phyloP scores from a whole-genome alignment of 1,140 invertebrate species.

The Paralvinella palmiformis region DNA sequence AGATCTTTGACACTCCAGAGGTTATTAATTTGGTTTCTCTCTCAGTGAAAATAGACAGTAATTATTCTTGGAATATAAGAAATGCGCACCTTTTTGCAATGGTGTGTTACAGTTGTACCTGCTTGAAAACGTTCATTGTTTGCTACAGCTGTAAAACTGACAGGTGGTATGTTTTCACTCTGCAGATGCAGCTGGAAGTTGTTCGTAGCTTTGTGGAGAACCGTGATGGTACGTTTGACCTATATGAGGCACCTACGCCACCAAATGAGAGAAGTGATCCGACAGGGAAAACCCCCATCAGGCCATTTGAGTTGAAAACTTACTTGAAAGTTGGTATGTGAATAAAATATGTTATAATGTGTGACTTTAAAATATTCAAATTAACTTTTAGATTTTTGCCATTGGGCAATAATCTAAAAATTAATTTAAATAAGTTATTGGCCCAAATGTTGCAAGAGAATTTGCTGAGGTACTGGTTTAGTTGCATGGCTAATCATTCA shows the following conservation, averaged over 20 bases:
- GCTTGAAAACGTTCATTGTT: not conserved
- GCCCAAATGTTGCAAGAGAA: no score
- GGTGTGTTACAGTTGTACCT: no score
- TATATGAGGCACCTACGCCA: constrained; percentile 55
- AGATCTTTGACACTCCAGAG: constrained; percentile 67
- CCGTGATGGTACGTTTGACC: constrained; percentile 60
- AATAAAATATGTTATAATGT: constrained; percentile 6
- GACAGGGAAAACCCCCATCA: constrained; percentile 54
- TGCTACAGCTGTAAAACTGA: no score
- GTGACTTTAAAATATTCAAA: constrained; percentile 17
- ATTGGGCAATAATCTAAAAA: no score
- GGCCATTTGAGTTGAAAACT: constrained; percentile 63
- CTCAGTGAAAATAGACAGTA: no score
- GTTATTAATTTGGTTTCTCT: constrained; percentile 44
- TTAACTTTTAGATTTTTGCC: no score
- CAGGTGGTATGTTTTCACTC: no score
- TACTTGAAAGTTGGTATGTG: constrained; percentile 66
- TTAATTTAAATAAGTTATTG: no score
- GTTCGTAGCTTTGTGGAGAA: constrained; percentile 65
- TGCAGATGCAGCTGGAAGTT: constrained; percentile 60
- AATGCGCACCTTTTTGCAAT: no score
- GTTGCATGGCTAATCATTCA: no score
- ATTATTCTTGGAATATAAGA: no score
- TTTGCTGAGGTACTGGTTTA: no score
- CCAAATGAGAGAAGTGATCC: not conserved